Percentiles rank a stretch among this genome's conserved stretches.
phyloP scores from a whole-genome alignment of 2,888 invertebrate genomes.

The Pollenia amentaria region DNA sequence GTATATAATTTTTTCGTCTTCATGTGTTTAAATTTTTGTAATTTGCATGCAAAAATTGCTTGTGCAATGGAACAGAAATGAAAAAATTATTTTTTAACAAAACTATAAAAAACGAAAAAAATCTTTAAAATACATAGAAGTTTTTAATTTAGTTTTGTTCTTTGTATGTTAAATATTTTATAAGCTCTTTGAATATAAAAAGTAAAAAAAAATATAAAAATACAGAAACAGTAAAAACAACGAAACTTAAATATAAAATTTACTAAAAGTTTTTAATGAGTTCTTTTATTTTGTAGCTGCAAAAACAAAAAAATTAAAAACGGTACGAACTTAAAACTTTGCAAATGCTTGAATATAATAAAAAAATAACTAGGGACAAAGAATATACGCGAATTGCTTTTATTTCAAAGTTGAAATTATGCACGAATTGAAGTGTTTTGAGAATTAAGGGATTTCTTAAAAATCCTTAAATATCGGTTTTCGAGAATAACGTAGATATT shows the following conservation, averaged over 20 bases:
- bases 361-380: constrained; percentile 3
- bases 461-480: background rate
- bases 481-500: too few species aligned
- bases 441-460: background rate
- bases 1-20: background rate
- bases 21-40: background rate
- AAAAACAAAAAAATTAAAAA: background rate
- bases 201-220: constrained; percentile 22
- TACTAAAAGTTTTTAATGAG: constrained; percentile 66
- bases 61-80: constrained; percentile 59
- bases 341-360: background rate
- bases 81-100: constrained; percentile 14
- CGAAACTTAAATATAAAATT: constrained; percentile 48
- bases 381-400: background rate
- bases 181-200: constrained; percentile 63
- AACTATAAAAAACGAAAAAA: constrained; percentile 42
- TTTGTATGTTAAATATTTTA: constrained; percentile 67
- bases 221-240: background rate
- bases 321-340: background rate
- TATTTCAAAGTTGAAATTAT: constrained; percentile 7
- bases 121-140: constrained; percentile 58
- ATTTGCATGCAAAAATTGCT: constrained; percentile 58
- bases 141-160: constrained; percentile 68
- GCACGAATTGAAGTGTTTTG: background rate
- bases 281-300: constrained; percentile 44